Evolutionary conservation across 35 echinoderm and acorn worm genomes (phyloP), one percentile per base, ranked within the genome.

Genomic region (Acanthaster planci): DNA sequence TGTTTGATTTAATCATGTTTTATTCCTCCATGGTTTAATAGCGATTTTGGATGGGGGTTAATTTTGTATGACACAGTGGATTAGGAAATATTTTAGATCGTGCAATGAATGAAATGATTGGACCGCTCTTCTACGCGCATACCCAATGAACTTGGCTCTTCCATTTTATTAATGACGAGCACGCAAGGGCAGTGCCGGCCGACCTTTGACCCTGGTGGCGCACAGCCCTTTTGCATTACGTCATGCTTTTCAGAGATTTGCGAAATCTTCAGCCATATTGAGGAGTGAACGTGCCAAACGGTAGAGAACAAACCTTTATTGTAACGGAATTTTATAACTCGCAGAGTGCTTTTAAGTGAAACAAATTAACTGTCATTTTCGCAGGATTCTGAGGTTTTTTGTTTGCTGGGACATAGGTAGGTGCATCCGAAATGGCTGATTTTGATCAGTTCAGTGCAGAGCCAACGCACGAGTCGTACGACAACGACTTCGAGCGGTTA

Each of bases 401-500:
- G 34, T 2, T 21, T 72, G 10, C 8, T 5, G 64, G 26, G 64
- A 34, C 64, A 72, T 72, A n/a, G n/a, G n/a, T 12, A 2, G 59
- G 38, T 60, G 12, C n/a, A 38, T 19, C 29, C 37, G 56, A 83
- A 58, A 83, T 83, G 81, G 51, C 81, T 32, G 81, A 83, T 83
- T 83, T 82, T 55, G 44, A 57, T 30, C 79, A 83, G 35, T 83
- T 83, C 38, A 57, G 56, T 53, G 52, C 81, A 53, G 81, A 83
- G 35, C 53, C 81, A 29, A 57, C 81, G 52, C 81, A 83, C 53
- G 56, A 83, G 19, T 53, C 53, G 15, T 83, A 83, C 56, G 86
- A 81, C 39, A 87, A 89, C 82, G 87, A 89, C 55, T 89, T 89
- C 57, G 87, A 89, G 32, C 68, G 80, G 42, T 67, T 89, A 47